phyloP scores from a whole-genome alignment of 2,113 vertebrate genomes.

The Irena cyanogastra region DNA sequence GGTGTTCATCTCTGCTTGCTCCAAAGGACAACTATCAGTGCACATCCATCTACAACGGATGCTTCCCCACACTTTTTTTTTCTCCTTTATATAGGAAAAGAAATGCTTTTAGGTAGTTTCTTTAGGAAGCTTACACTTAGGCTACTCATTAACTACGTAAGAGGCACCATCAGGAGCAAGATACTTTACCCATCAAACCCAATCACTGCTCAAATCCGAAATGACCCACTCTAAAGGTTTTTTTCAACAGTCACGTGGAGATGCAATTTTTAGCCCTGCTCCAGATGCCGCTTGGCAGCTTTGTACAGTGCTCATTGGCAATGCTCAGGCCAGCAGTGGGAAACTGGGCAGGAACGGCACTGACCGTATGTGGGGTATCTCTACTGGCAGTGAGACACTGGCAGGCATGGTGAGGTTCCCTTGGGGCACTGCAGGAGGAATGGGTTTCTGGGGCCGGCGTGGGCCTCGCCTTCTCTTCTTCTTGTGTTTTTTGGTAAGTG shows the following conservation, averaged over 20 bases:
- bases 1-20: background rate
- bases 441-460: conserved; percentile 95
- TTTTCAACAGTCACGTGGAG: background rate
- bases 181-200: background rate
- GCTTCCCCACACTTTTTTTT: background rate
- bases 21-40: background rate
- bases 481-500: conserved; percentile 99
- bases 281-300: background rate
- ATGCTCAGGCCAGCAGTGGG: background rate
- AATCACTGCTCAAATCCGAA: background rate
- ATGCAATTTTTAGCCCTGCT: background rate
- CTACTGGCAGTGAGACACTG: conserved; percentile 88
- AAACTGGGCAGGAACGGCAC: background rate
- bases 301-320: background rate
- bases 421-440: conserved; percentile 95
- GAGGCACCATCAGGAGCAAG: background rate
- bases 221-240: background rate
- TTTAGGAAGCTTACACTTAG: background rate
- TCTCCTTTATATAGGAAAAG: background rate
- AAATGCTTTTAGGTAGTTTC: background rate
- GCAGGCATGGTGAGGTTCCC: conserved; percentile 97
- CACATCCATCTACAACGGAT: background rate
- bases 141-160: background rate
- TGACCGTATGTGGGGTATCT: conserved; percentile 85
- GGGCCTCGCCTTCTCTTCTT: conserved; percentile 94